These are phyloP conservation scores for Gnathonemus echidnorhynchus DNA, from an alignment of 2,113 vertebrate genomes.

Conservation along the genomic window DNA sequence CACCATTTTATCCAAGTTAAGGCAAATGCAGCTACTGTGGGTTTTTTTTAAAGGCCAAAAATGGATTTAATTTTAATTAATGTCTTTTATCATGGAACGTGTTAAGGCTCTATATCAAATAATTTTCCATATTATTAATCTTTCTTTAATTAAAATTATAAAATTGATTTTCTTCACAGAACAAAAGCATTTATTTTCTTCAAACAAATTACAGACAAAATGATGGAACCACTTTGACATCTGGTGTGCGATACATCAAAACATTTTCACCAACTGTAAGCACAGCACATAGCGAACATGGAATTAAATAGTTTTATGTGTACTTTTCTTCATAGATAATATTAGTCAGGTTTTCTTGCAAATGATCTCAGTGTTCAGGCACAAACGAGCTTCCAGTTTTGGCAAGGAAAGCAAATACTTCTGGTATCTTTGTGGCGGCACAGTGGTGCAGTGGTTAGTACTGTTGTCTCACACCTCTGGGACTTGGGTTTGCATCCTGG, in stretches of 20 bases:
- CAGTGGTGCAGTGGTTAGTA: neutral
- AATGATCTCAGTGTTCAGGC: neutral
- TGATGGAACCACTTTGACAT: neutral
- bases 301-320: neutral
- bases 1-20: neutral
- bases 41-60: neutral
- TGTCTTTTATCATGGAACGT: neutral
- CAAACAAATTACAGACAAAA: neutral
- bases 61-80: neutral
- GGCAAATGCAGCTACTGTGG: neutral
- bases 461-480: neutral
- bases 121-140: constrained; percentile 8
- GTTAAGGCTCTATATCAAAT: constrained; percentile 29
- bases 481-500: neutral
- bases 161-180: constrained; percentile 14
- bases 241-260: neutral
- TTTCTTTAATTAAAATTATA: constrained; percentile 26
- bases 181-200: constrained; percentile 10
- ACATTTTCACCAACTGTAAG: neutral
- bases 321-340: neutral
- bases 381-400: neutral
- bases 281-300: neutral
- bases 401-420: neutral
- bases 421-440: neutral
- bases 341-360: neutral